phyloP scores from a whole-genome alignment of 2,888 invertebrate genomes.

The Masnerella sp. region DNA sequence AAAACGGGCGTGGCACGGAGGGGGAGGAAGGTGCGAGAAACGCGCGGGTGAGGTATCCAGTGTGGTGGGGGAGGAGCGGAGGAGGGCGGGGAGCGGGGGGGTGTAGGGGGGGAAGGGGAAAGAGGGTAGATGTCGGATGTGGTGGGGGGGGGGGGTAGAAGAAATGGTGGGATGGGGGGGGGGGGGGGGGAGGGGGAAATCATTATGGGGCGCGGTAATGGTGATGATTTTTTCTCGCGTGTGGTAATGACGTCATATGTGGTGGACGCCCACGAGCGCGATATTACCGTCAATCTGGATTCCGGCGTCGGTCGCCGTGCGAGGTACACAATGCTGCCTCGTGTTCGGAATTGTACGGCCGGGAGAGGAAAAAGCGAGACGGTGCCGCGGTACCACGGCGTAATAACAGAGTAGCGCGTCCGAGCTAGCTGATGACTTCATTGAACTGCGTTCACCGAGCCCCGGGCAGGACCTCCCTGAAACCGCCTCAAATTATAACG shows the following conservation, averaged over 20 bases:
- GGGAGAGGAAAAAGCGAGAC: conserved; percentile 64
- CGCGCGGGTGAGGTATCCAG: too few species aligned
- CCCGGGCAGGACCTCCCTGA: conserved; percentile 76
- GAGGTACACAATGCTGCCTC: conserved; percentile 48
- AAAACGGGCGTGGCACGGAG: too few species aligned
- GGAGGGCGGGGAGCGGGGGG: too few species aligned
- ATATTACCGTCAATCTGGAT: conserved; percentile 55
- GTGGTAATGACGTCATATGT: conserved; percentile 48
- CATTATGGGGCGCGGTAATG: conserved; percentile 42
- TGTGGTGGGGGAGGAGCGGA: too few species aligned
- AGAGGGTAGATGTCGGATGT: too few species aligned
- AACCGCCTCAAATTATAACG: conserved; percentile 77
- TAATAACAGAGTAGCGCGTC: conserved; percentile 76
- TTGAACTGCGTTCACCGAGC: conserved; percentile 72
- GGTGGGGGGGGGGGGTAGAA: too few species aligned
- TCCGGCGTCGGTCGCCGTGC: conserved; percentile 39
- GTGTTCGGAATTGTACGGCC: conserved; percentile 52
- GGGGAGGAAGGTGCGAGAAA: too few species aligned
- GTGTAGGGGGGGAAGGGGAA: too few species aligned
- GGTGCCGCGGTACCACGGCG: conserved; percentile 76
- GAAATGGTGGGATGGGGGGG: too few species aligned
- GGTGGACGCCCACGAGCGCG: conserved; percentile 50
- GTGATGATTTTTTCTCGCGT: conserved; percentile 50
- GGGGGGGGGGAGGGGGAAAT: too few species aligned
- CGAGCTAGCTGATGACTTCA: conserved; percentile 78